A percentile compares a stretch with the other conserved stretches of the same genome.
phyloP scores from a whole-genome alignment of 2,888 invertebrate species.

The Sinohyriopsis cumingii region DNA sequence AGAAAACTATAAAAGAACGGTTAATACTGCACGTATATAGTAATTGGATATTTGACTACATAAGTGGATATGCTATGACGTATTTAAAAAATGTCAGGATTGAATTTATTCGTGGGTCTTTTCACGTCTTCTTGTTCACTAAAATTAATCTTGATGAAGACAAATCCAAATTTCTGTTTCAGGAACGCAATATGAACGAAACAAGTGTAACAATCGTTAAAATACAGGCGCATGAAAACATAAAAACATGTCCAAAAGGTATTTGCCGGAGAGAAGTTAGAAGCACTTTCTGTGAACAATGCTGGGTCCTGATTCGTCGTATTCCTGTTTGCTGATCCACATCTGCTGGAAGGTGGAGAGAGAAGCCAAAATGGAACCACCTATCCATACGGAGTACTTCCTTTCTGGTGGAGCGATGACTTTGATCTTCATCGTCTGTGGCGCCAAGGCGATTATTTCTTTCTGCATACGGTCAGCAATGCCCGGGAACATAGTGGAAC shows the following conservation, averaged over 20 bases:
- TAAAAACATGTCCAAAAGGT: background rate
- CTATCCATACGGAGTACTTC: constrained; percentile 68
- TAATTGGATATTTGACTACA: too few species aligned
- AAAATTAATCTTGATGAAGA: too few species aligned
- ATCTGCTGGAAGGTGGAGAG: constrained; percentile 65
- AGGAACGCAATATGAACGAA: too few species aligned
- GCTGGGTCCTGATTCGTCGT: constrained; percentile 81
- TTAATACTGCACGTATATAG: too few species aligned
- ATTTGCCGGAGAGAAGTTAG: constrained; percentile 10
- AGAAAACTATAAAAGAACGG: too few species aligned
- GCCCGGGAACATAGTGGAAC: constrained; percentile 97
- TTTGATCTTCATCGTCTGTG: constrained; percentile 78
- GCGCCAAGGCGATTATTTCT: constrained; percentile 90
- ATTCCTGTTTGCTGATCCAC: constrained; percentile 68
- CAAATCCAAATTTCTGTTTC: too few species aligned
- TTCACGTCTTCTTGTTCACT: too few species aligned
- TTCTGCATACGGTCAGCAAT: constrained; percentile 98
- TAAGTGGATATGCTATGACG: too few species aligned
- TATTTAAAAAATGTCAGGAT: too few species aligned
- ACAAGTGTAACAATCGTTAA: too few species aligned
- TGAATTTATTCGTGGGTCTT: too few species aligned
- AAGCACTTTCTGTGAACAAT: constrained; percentile 84
- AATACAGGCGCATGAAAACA: background rate
- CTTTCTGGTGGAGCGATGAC: constrained; percentile 69
- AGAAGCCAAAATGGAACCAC: constrained; percentile 65